phyloP scores from a whole-genome alignment of 2,113 vertebrate genomes.

The Speoplatyrhinus poulsoni region DNA sequence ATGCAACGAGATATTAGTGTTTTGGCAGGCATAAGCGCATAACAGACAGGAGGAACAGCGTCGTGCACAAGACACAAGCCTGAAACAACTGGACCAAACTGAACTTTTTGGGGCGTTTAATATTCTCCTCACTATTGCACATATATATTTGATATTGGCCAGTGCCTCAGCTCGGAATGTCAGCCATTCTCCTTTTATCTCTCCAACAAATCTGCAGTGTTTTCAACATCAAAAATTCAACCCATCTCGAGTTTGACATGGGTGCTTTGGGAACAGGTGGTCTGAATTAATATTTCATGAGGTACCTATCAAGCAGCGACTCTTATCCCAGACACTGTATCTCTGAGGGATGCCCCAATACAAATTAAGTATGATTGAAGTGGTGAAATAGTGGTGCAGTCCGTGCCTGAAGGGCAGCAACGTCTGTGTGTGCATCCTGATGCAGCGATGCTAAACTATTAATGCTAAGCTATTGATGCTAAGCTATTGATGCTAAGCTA shows the following conservation, averaged over 20 bases:
- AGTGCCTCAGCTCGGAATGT: constrained; percentile 19
- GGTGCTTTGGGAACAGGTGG: constrained; percentile 41
- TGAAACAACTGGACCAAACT: constrained; percentile 20
- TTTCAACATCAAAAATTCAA: constrained; percentile 24
- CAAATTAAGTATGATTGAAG: constrained; percentile 53
- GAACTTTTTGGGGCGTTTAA: constrained; percentile 12
- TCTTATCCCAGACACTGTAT: constrained; percentile 20
- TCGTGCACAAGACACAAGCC: constrained; percentile 60
- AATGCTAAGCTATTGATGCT: neutral
- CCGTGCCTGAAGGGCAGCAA: constrained; percentile 18
- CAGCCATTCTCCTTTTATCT: constrained; percentile 45
- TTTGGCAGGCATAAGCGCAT: constrained; percentile 42
- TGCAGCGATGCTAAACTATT: neutral
- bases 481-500: neutral
- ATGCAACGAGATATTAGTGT: constrained; percentile 34
- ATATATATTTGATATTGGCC: constrained; percentile 12
- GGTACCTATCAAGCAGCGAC: constrained; percentile 34
- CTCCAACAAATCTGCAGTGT: constrained; percentile 18
- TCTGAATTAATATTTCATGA: constrained; percentile 52
- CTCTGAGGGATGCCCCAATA: constrained; percentile 38
- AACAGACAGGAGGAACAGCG: constrained; percentile 54
- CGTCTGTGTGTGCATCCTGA: constrained; percentile 22
- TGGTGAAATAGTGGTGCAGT: constrained; percentile 9
- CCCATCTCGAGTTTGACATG: constrained; percentile 33
- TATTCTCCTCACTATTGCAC: constrained; percentile 16